Percentiles rank a stretch among this genome's conserved stretches.
These are phyloP conservation scores for Pseudomyrmex dendroicus DNA, from an alignment of 1,140 invertebrate species.

Conservation along the genomic window DNA sequence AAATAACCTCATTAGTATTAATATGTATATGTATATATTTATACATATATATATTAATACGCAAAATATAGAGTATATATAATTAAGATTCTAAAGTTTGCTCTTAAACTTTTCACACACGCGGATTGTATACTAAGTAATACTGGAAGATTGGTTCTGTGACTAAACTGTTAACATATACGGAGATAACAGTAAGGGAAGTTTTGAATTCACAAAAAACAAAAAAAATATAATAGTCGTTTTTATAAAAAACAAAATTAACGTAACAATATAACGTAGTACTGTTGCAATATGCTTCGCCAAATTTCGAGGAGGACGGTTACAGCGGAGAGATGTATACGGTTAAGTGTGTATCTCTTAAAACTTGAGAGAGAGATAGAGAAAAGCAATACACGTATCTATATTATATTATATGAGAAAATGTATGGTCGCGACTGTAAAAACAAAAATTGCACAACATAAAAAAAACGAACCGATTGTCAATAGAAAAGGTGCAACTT, in stretches of 20 bases:
- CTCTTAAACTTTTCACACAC: slow-evolving; percentile 59
- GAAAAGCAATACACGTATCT: no score
- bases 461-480: background rate
- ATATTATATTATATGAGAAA: slow-evolving; percentile 9
- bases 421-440: slow-evolving; percentile 15
- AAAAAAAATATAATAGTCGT: slow-evolving; percentile 16
- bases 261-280: slow-evolving; percentile 45
- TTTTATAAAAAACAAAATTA: slow-evolving; percentile 35
- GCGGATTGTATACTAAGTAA: no score
- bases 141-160: slow-evolving; percentile 53
- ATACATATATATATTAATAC: slow-evolving; percentile 62
- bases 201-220: slow-evolving; percentile 68
- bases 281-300: slow-evolving; percentile 26
- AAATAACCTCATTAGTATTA: slow-evolving; percentile 72
- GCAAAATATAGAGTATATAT: slow-evolving; percentile 48
- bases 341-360: slow-evolving; percentile 55
- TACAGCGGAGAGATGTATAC: background rate
- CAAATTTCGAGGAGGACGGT: slow-evolving; percentile 49
- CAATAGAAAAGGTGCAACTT: no score
- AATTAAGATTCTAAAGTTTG: slow-evolving; percentile 64
- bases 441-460: slow-evolving; percentile 37
- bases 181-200: slow-evolving; percentile 59
- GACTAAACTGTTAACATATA: slow-evolving; percentile 50
- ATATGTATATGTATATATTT: slow-evolving; percentile 62
- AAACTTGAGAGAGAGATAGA: slow-evolving; percentile 54